Base-by-base conservation (phyloP, 2,797 vertebrate species). In the Merluccius polli region DNA sequence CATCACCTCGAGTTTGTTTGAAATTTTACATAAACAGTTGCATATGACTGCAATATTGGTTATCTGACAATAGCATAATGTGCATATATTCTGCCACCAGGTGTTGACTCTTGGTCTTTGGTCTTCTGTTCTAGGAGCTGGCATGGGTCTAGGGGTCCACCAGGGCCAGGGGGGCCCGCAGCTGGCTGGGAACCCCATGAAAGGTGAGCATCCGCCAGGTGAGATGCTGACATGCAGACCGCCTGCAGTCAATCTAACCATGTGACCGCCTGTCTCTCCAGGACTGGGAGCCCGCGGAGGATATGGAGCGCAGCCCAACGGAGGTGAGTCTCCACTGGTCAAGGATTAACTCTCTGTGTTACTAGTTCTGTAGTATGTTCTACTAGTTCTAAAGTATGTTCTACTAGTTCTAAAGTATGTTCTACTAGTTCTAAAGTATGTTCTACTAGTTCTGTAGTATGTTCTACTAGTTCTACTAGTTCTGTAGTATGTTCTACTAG, bases 131-230 rank as follows among this genome's bases (percentile, higher is more conserved):
- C 1, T 33, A 63, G 2, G 29, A 87, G 85, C 67, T 1, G 67
- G 67, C 15, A 29, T 31, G 67, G 31, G 31, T 31, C 29, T 69
- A 4, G 67, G 27, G 15, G 31, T 3, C 30, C 4, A 30, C 16
- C 67, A 30, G 67, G 29, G n/a, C 16, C 52, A 59, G 18, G 85
- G 82, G 15, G 81, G 77, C 15, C 90, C 90, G 71, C 88, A 87
- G 72, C 82, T 86, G 9, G 76, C 85, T 30, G 84, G 80, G 59
- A 87, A 88, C 75, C 87, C 85, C 52, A 81, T 74, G 27, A 74
- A 75, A 3, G 70, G 92, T 91, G 52, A 77, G 81, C 76, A 24
- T 65, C n/a, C 8, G 11, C 12, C 59, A 65, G 59, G 41, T 74
- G 63, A 29, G 9, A 21, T 29, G 41, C 18, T 44, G 36, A 72